Base-by-base conservation (phyloP, 1,140 invertebrate species). In the Pectinophora gossypiella region DNA sequence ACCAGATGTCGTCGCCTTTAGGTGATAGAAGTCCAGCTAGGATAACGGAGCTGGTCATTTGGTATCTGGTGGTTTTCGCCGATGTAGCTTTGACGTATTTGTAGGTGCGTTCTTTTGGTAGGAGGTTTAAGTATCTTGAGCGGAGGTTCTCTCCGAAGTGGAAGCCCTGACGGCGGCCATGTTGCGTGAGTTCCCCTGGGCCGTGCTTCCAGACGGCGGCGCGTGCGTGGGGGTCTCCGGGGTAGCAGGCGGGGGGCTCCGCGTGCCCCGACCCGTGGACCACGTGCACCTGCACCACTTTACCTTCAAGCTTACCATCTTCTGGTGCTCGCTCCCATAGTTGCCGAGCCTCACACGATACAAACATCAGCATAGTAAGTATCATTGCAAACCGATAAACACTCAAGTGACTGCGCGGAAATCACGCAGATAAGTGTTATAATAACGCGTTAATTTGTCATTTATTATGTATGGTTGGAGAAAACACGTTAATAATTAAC, bases 191-290 rank as follows among this genome's bases (percentile, higher is more conserved):
- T 16, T 63, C 50, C 23, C 46, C 42, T 19, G 48, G 54, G 19
- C 63, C 66, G 51, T 66, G 55, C 0, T 55, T 57, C 59, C 59
- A 69, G 19, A 56, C 22, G 2, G 20, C n/a, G 0, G 27, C 19
- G n/a, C 42, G 13, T 9, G 46, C 52, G 35, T 54, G 59, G 4
- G 63, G 59, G 21, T 66, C 63, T 0, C 27, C 51, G 3, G 59
- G 62, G 36, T 53, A 63, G 2, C 45, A 56, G 0, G 21, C 9
- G 43, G 21, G 40, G 7, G 66, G 66, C 4, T 55, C 57, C 10
- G 55, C 51, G 18, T 58, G 51, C 5, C 66, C 63, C 27, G 62
- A 57, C 45, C 60, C 46, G 12, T 46, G 56, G 9, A 69, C 13
- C 9, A 69, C 45, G 10, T 56, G 59, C 2, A 63, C 57, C 44